Evolutionary conservation across 92 coral and sea anemone species (phyloP), one percentile per base, ranked within the genome.

Genomic region (Micromussa lordhowensis): DNA sequence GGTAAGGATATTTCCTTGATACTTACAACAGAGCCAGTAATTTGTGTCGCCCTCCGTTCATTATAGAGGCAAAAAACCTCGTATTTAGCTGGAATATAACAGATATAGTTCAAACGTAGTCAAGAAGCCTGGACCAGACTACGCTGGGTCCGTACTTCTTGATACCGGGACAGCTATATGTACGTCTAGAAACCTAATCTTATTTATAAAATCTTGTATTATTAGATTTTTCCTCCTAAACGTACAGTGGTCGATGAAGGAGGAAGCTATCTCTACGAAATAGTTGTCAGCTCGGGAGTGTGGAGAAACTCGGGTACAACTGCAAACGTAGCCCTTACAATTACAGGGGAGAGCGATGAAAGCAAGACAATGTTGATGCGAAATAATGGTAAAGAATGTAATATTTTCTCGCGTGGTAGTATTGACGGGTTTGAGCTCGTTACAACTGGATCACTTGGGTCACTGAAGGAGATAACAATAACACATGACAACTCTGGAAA

Each of bases 291-390:
- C 19, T 73, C 88, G 3, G 88, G 88, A 11, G 69, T 85, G 13
- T 85, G 79, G 70, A 54, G 30, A 55, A 55, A 74, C 21, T 26
- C 80, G 16, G 88, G 88, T 1, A 85, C 88, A n/a, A 72, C 88
- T 22, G 68, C 88, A 32, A 85, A 66, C 14, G 81, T 85, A 18
- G 28, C 71, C 0, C 31, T 85, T 36, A 76, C 26, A 22, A 35
- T 85, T 3, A 29, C 26, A 18, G 88, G 88, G 15, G 51, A 53
- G 16, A 34, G n/a, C 8, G 21, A 59, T 24, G 77, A 85, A 29
- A 26, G 29, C 40, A 61, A 34, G 14, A 35, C 40, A 21, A 24
- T 83, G 30, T 31, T 31, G 2, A 4, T 74, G 17, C 38, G 48
- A 18, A 53, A 26, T 31, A 15, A 14, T 8, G 17, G 16, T 5